Percentiles rank a stretch among this genome's conserved stretches.
These are phyloP conservation scores for Galerucella pusilla DNA, from an alignment of 2,888 invertebrate species.

Conservation along the genomic window DNA sequence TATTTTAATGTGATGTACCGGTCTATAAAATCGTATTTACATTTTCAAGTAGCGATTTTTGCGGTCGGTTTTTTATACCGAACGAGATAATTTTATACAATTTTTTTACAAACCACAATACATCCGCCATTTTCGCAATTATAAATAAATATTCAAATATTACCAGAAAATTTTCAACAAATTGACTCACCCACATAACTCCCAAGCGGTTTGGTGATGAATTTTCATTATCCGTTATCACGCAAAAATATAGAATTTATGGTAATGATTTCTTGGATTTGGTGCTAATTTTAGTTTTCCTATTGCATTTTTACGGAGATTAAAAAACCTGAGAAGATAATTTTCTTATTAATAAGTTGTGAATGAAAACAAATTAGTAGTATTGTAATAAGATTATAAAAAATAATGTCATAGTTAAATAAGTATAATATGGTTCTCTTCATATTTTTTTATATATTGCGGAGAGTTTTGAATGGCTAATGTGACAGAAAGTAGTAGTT, in stretches of 20 bases:
- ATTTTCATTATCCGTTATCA: constrained; percentile 13
- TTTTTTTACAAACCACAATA: constrained; percentile 6
- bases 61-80: constrained; percentile 22
- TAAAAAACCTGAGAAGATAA: too few species aligned
- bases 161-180: background rate
- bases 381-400: too few species aligned
- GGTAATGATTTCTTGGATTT: constrained; percentile 4
- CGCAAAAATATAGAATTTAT: constrained; percentile 3
- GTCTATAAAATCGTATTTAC: background rate
- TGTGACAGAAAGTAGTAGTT: too few species aligned
- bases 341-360: too few species aligned
- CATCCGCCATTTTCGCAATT: constrained; percentile 19
- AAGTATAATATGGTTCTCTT: too few species aligned
- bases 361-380: too few species aligned
- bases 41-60: constrained; percentile 26
- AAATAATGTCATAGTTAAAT: too few species aligned
- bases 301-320: background rate
- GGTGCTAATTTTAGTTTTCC: background rate
- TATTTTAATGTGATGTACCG: background rate
- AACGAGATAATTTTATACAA: constrained; percentile 5
- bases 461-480: too few species aligned
- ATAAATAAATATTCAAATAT: constrained; percentile 13
- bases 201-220: constrained; percentile 18
- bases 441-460: too few species aligned
- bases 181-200: constrained; percentile 30